Evolutionary conservation across 1,140 invertebrate species (phyloP).

Genomic region (Dreissena polymorpha): DNA sequence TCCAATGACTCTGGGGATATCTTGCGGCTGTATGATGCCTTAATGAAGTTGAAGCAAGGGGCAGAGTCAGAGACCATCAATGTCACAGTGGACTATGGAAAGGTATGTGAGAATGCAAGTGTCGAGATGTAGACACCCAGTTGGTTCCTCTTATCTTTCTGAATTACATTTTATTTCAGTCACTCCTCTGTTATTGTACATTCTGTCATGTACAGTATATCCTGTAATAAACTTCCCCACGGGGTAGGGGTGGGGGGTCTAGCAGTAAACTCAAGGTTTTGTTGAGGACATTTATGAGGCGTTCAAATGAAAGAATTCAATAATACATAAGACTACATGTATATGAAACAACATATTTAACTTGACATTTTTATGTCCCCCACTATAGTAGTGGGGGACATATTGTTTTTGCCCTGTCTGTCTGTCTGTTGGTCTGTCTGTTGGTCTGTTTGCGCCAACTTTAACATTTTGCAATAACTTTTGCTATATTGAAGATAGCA

Average conservation of each 20-base stretch:
- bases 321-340: background rate
- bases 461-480: too few relatives aligned
- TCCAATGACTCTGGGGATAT: conserved; percentile 27
- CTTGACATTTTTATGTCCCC: too few relatives aligned
- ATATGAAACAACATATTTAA: too few relatives aligned
- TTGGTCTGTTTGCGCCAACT: too few relatives aligned
- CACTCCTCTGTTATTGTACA: background rate
- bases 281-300: background rate
- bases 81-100: conserved; percentile 15
- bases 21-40: conserved; percentile 4
- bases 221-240: background rate
- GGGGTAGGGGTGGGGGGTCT: too few relatives aligned
- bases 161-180: background rate
- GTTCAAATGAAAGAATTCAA: background rate
- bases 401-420: too few relatives aligned
- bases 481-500: too few relatives aligned
- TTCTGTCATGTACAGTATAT: background rate
- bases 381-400: too few relatives aligned
- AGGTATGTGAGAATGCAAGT: conserved; percentile 23
- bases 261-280: background rate
- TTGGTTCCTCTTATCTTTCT: background rate
- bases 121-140: too few relatives aligned
- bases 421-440: too few relatives aligned
- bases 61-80: background rate
- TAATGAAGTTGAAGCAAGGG: conserved; percentile 4